A percentile compares a stretch with the other conserved stretches of the same genome.
These are phyloP conservation scores for Zoanthus sansibaricus DNA, from an alignment of 92 coral and sea anemone species.

Conservation along the genomic window DNA sequence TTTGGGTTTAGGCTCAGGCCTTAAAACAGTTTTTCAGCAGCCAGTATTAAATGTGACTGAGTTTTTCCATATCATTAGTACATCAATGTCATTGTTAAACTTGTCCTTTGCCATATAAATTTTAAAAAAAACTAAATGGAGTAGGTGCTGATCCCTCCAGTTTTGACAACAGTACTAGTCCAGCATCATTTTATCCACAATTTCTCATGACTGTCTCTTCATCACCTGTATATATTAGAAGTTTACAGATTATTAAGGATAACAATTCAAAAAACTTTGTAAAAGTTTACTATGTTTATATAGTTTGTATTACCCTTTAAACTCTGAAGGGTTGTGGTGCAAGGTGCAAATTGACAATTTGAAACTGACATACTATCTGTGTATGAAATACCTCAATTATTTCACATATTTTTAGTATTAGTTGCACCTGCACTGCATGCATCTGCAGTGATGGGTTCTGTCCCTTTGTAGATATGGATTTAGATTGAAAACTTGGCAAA, in stretches of 20 bases:
- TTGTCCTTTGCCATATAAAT: slow-evolving; percentile 1
- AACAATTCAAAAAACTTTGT: slow-evolving; percentile 4
- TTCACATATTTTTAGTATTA: too few species aligned
- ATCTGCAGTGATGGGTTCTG: too few species aligned
- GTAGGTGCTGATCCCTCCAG: background rate
- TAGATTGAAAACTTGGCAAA: too few species aligned
- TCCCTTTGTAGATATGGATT: too few species aligned
- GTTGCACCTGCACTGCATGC: too few species aligned
- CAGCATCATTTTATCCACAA: slow-evolving; percentile 13
- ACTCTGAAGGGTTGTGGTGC: slow-evolving; percentile 24
- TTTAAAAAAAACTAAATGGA: background rate
- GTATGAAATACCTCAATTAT: too few species aligned
- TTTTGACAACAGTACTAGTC: background rate
- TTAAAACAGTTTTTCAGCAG: background rate
- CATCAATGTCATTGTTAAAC: slow-evolving; percentile 15
- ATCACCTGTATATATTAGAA: background rate
- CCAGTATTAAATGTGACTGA: slow-evolving; percentile 10
- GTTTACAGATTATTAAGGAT: slow-evolving; percentile 6
- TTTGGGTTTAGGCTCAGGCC: slow-evolving; percentile 14
- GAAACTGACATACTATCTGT: too few species aligned
- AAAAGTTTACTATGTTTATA: slow-evolving; percentile 12
- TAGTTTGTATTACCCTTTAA: slow-evolving; percentile 20
- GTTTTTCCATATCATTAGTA: slow-evolving; percentile 17
- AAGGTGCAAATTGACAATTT: too few species aligned
- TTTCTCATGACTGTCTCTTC: slow-evolving; percentile 2